Evolutionary conservation across 2,797 vertebrate genomes (phyloP), one percentile per base, ranked within the genome.

Genomic region (Pogoniulus pusillus): DNA sequence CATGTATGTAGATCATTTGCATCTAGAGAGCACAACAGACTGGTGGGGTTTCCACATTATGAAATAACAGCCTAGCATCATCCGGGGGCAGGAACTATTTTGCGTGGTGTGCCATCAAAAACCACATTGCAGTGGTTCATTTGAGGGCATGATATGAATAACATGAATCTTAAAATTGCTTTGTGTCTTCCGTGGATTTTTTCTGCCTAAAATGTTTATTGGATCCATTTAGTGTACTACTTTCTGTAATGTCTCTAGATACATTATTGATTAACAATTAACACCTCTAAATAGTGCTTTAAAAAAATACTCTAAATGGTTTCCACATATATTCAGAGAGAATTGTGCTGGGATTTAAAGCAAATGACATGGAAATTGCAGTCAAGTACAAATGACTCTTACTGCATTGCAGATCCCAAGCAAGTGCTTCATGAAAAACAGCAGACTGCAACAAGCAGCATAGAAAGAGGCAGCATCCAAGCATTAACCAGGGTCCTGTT

Each of bases 381-480:
- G 73, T 57, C 45, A 72, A 80, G 73, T 89, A 79, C 91, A 91
- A 95, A 92, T 32, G 16, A 70, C 49, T 95, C 74, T 68, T 89
- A 49, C 96, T 96, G 97, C 97, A 97, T 87, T 97, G 96, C 96
- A 96, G 97, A 94, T 93, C 76, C 82, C 51, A 26, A 87, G 89
- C 49, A 91, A 58, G 35, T 29, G 54, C 66, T 35, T 76, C 20
- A 15, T 87, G 84, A 89, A 84, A 96, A 96, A 96, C 87, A 91
- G 53, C 79, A 94, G 85, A 74, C 59, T 77, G 87, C 76, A 79
- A 72, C 8, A 55, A 94, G 72, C 77, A 94, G 78, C 66, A 73
- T 9, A 85, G 84, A 91, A 81, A 74, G 86, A 94, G 72, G 69
- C 95, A 94, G 45, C 70, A 87, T 84, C 49, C 35, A 62, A 94